Conservation (phyloP, 53 echinoderm and acorn worm species). For the Arbacia lixula region DNA sequence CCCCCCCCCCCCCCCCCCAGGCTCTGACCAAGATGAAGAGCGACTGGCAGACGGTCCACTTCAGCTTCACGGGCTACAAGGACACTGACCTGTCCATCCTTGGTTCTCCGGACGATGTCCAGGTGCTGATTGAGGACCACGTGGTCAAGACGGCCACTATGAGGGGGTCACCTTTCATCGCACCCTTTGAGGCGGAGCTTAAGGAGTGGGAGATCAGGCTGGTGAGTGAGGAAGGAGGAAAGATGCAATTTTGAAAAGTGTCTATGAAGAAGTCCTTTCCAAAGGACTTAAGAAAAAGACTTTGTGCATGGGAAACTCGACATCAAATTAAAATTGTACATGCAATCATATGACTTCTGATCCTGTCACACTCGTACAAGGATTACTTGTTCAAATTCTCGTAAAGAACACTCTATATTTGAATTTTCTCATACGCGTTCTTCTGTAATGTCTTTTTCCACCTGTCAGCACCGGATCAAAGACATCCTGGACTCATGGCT, state of each 20-base stretch:
- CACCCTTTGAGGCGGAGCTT: slow-evolving; percentile 84
- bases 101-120: slow-evolving; percentile 89
- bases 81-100: slow-evolving; percentile 88
- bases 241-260: too few species aligned
- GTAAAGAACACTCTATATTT: too few species aligned
- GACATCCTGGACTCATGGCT: slow-evolving; percentile 94
- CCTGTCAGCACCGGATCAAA: slow-evolving; percentile 86
- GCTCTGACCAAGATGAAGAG: slow-evolving; percentile 89
- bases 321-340: too few species aligned
- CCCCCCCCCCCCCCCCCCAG: too few species aligned
- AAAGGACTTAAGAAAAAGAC: too few species aligned
- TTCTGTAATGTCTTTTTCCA: too few species aligned
- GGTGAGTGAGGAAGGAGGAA: slow-evolving; percentile 69
- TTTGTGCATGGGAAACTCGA: too few species aligned
- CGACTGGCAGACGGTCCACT: slow-evolving; percentile 86
- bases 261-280: too few species aligned
- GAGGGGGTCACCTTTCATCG: slow-evolving; percentile 94
- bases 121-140: slow-evolving; percentile 94
- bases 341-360: too few species aligned
- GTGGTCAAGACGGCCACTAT: slow-evolving; percentile 96
- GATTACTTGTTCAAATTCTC: too few species aligned
- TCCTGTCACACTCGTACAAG: too few species aligned
- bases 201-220: slow-evolving; percentile 89
- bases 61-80: slow-evolving; percentile 93
- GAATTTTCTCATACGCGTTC: too few species aligned